Base-by-base conservation (phyloP, 2,888 invertebrate genomes). In the Calephelis perditalis region DNA sequence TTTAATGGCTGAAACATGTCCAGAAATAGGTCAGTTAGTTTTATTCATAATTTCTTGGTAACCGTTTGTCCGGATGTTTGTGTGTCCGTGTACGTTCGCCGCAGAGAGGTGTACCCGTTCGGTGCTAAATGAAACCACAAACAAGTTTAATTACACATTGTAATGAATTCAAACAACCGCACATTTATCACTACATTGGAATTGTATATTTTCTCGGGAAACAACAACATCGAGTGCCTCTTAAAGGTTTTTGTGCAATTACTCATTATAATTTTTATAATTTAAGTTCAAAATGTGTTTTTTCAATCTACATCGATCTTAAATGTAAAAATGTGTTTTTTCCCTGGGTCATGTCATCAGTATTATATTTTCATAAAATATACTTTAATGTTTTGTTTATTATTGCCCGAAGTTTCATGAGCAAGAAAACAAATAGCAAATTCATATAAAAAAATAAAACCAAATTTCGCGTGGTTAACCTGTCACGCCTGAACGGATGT, bases 61-160 rank as follows among this genome's bases (percentile, higher is more conserved):
- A 86, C 77, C 74, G 81, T 80, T 79, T 79, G 80, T 77, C 67
- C 82, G 85, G 86, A 85, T 86, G 84, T 86, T 86, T 84, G 78
- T 71, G 70, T 73, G 71, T 73, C 73, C 69, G 67, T 73, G 26
- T 47, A 79, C 77, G 15, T 80, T 74, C 67, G 70, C 75, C 75
- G 69, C 78, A 72, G 74, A 75, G 71, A 71, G 70, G 68, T 64
- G 70, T 63, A 65, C 15, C 15, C 15, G 15, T 67, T 64, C 67
- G 75, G 67, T 67, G 72, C 64, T 78, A 73, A 78, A 70, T 79
- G 77, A 75, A 79, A 80, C 72, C 73, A 72, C 73, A 75, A 71
- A 74, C 71, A 68, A 68, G 69, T 71, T 73, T 71, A 69, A 75
- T 78, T 78, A 80, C 83, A 80, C 83, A 77, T 76, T 80, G 82